A percentile compares a stretch with the other conserved stretches of the same genome.
These are phyloP conservation scores for Herminia tarsipennalis DNA, from an alignment of 2,888 invertebrate species.

Conservation along the genomic window DNA sequence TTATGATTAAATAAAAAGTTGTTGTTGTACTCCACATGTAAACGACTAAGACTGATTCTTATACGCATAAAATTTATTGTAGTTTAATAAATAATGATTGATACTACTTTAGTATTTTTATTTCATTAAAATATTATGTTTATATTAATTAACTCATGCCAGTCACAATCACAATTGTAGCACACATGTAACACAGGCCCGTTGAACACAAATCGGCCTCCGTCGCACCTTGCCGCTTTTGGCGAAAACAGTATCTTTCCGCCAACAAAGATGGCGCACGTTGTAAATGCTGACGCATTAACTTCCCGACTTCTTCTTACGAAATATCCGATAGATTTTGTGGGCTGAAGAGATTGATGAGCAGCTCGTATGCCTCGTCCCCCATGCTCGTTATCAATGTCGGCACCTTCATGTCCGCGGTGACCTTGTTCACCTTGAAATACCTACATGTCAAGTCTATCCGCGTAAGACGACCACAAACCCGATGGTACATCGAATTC, in stretches of 20 bases:
- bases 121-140: no score
- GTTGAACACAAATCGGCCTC: no score
- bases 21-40: no score
- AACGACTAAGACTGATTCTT: no score
- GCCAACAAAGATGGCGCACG: constrained; percentile 8
- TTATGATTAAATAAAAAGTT: no score
- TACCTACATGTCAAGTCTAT: neutral
- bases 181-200: neutral
- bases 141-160: no score
- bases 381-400: no score
- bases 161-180: neutral
- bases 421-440: neutral
- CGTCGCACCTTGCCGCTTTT: constrained; percentile 1
- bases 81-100: no score
- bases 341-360: neutral
- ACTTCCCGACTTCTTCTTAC: neutral
- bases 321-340: neutral
- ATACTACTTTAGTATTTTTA: no score
- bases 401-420: no score
- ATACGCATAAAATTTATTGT: no score
- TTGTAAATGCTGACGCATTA: constrained; percentile 7
- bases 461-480: neutral
- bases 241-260: constrained; percentile 11
- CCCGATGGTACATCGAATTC: neutral
- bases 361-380: neutral